Conservation (phyloP, 1,140 invertebrate species). For the Drosophila miranda region DNA sequence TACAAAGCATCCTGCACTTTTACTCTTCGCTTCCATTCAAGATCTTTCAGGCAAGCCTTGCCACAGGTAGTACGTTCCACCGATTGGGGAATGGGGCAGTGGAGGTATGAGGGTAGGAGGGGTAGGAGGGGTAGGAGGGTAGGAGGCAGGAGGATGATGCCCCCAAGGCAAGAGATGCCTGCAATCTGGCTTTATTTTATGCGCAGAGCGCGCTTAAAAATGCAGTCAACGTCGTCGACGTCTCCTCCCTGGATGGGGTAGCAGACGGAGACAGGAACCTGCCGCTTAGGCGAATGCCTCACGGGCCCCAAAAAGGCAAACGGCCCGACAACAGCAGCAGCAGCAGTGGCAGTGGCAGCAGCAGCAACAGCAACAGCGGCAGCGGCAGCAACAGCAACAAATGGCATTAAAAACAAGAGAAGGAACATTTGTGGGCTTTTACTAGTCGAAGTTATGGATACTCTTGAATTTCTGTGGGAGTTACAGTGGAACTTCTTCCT, state of each 20-base stretch:
- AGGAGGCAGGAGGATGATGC: constrained; percentile 38
- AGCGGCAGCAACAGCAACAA: constrained; percentile 46
- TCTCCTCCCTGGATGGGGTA: constrained; percentile 44
- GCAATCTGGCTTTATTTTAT: constrained; percentile 80
- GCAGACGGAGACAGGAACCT: constrained; percentile 70
- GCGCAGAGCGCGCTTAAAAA: constrained; percentile 77
- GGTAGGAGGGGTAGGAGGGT: not conserved
- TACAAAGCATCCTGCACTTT: constrained; percentile 78
- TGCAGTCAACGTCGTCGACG: constrained; percentile 66
- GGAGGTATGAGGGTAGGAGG: not conserved
- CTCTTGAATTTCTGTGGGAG: too few species aligned
- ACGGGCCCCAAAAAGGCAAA: constrained; percentile 79
- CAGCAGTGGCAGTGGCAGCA: constrained; percentile 31
- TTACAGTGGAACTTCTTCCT: too few species aligned
- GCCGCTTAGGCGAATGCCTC: constrained; percentile 78
- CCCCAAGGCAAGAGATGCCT: constrained; percentile 51
- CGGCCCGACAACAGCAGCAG: constrained; percentile 61
- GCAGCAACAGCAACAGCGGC: constrained; percentile 43
- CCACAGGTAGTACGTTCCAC: too few species aligned
- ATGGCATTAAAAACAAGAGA: constrained; percentile 45
- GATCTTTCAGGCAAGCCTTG: constrained; percentile 20
- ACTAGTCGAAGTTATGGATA: too few species aligned
- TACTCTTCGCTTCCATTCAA: constrained; percentile 72
- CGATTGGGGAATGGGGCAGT: constrained; percentile 3
- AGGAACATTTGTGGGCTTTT: not conserved